Base-by-base conservation (phyloP, 2,113 vertebrate species). In the Brachyhypopomus occidentalis region DNA sequence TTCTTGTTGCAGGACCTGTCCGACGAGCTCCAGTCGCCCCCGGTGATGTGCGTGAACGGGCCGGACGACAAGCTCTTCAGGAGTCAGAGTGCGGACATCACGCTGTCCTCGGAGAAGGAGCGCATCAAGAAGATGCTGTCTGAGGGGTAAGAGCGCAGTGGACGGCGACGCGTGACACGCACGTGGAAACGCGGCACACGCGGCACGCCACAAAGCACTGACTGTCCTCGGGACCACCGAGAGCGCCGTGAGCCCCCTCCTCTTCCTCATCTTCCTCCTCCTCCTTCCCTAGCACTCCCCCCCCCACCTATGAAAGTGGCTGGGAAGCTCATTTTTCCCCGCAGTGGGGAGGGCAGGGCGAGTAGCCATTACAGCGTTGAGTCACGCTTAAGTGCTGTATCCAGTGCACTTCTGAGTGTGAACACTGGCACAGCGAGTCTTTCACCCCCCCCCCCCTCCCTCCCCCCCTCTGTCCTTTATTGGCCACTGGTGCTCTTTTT, bases 71-170 rank as follows among this genome's bases (percentile, higher is more conserved):
- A 99, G 58, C 83, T 98, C 0, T 98, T 96, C 89, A 94, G 97
- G 27, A 98, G 97, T 89, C 97, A 97, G 84, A 98, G 97, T 1
- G 97, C 97, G 0, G 97, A 99, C 5, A 94, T 95, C 69, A 97
- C 97, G 4, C 93, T 96, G 6, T 92, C 92, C 0, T 92, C 96
- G 0, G 97, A 98, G 89, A 95, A 96, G 74, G 97, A 99, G 88
- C 89, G 97, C 48, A 95, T 99, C 36, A 98, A 96, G 89, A 98
- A 98, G 93, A 98, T 98, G 97, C 93, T 98, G 2, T 98, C 97
- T 0, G 97, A 98, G 89, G 97, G 97, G 97, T 94, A 90, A 91
- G n/a, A 8, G 17, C 2, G 19, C 16, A 12, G 56, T 17, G 41
- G 36, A 38, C 36, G 6, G 36, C 3, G 36, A 38, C 36, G 36